A percentile compares a stretch with the other conserved stretches of the same genome.
These are phyloP conservation scores for Aphelocoma californica DNA, from an alignment of 2,797 vertebrate species.

Conservation along the genomic window DNA sequence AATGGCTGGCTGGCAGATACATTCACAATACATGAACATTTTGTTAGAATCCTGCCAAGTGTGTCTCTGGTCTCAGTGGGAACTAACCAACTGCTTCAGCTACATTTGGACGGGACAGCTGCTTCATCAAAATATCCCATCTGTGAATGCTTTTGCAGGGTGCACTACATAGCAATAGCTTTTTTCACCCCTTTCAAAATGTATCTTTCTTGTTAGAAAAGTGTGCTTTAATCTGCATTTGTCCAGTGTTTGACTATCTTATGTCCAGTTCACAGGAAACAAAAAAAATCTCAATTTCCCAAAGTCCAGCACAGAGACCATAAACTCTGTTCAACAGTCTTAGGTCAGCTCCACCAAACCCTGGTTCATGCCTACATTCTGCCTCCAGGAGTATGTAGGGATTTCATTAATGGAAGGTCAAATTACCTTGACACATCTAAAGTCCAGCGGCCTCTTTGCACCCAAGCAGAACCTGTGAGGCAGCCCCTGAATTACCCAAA, in stretches of 20 bases:
- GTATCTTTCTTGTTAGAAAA: background rate
- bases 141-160: slow-evolving; percentile 33
- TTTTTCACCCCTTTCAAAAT: background rate
- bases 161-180: background rate
- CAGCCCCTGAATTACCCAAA: background rate
- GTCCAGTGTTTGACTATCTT: background rate
- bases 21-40: slow-evolving; percentile 44
- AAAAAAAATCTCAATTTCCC: background rate
- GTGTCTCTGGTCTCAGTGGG: slow-evolving; percentile 46
- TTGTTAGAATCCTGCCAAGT: slow-evolving; percentile 45
- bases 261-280: background rate
- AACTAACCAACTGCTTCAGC: slow-evolving; percentile 38
- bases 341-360: background rate
- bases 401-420: background rate
- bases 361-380: background rate
- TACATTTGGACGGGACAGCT: slow-evolving; percentile 49
- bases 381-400: background rate
- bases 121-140: slow-evolving; percentile 56
- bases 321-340: background rate
- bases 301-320: background rate
- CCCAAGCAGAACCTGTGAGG: background rate
- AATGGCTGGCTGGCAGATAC: slow-evolving; percentile 36
- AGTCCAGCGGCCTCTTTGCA: background rate
- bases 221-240: background rate
- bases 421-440: background rate